Evolutionary conservation across 2,888 invertebrate species (phyloP).

Genomic region (Embidobia sp.): DNA sequence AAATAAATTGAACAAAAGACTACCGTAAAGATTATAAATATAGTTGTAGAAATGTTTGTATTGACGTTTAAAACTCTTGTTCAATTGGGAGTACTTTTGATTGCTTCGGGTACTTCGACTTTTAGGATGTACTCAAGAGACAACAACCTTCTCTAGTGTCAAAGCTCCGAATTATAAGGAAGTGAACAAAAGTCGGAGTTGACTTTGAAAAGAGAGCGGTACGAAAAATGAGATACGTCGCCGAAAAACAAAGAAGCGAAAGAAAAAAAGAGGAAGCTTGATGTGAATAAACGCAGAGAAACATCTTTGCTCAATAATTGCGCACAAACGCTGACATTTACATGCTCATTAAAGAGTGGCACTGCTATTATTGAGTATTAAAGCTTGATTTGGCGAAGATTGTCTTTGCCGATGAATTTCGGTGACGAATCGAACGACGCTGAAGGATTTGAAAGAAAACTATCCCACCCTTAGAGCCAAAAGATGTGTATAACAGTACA

Average conservation of each 20-base stretch:
- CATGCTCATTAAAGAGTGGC: background rate
- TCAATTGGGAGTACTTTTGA: conserved; percentile 2
- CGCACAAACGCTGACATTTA: no score
- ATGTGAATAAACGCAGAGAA: no score
- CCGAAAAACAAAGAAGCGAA: conserved; percentile 7
- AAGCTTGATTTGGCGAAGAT: no score
- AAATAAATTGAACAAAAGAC: no score
- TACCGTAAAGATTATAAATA: no score
- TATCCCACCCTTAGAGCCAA: conserved; percentile 69
- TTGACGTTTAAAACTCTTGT: no score
- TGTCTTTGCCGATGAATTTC: conserved; percentile 5
- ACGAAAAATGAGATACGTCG: conserved; percentile 34
- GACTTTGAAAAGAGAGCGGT: conserved; percentile 12
- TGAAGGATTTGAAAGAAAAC: conserved; percentile 65
- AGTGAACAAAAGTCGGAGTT: conserved; percentile 28
- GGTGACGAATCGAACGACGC: conserved; percentile 52
- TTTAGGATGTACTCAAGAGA: conserved; percentile 6
- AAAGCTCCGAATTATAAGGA: conserved; percentile 2
- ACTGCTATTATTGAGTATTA: conserved; percentile 1
- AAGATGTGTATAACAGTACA: conserved; percentile 76
- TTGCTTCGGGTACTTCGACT: conserved; percentile 31
- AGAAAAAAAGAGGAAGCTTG: background rate
- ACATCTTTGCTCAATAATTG: no score
- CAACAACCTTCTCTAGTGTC: conserved; percentile 13
- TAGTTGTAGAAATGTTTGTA: no score